These are phyloP conservation scores for Macrotrachela quadricornifera DNA, from an alignment of 1,140 invertebrate genomes.

Conservation along the genomic window DNA sequence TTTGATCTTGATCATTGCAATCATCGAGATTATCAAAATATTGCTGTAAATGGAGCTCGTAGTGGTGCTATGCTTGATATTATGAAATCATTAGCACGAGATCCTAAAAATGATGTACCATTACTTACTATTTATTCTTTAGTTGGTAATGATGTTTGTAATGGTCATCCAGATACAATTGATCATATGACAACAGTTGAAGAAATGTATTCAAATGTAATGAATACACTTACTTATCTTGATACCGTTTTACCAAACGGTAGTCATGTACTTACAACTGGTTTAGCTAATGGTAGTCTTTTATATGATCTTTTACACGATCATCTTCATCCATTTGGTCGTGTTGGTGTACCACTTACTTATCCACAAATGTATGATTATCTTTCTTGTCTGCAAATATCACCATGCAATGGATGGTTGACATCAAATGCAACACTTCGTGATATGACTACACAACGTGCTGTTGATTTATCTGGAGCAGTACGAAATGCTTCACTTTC, in stretches of 20 bases:
- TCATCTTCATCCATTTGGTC: constrained; percentile 32
- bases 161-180: constrained; percentile 20
- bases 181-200: constrained; percentile 31
- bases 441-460: constrained; percentile 14
- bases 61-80: too few relatives aligned
- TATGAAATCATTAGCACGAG: background rate
- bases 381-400: constrained; percentile 32
- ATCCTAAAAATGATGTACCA: constrained; percentile 24
- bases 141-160: constrained; percentile 37
- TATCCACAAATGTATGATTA: constrained; percentile 32
- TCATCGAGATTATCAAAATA: constrained; percentile 36
- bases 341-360: constrained; percentile 25
- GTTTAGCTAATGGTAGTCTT: constrained; percentile 31
- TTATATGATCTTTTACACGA: constrained; percentile 29
- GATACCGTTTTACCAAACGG: constrained; percentile 23
- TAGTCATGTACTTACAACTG: constrained; percentile 32
- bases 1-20: constrained; percentile 31
- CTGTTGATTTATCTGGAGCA: constrained; percentile 21
- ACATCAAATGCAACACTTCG: constrained; percentile 11
- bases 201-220: constrained; percentile 21
- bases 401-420: constrained; percentile 21
- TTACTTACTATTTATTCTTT: constrained; percentile 30
- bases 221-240: constrained; percentile 22
- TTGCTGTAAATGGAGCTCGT: constrained; percentile 29
- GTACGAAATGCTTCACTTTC: constrained; percentile 21